Percentiles rank a stretch among this genome's conserved stretches.
These are phyloP conservation scores for Eueremaeus valkanovi DNA, from an alignment of 2,888 invertebrate genomes.

Conservation along the genomic window DNA sequence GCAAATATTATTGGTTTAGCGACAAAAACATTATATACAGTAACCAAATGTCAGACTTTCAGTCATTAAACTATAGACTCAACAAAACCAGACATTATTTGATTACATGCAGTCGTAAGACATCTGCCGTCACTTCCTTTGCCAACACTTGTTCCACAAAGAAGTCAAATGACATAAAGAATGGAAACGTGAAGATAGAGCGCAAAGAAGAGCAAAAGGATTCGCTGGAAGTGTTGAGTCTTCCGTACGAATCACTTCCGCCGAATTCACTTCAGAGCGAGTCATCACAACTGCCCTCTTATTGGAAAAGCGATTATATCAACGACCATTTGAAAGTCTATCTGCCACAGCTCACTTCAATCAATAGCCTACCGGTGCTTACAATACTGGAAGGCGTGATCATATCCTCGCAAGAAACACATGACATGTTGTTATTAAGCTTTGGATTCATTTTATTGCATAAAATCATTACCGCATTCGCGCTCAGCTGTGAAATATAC, in stretches of 20 bases:
- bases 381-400: constrained; percentile 36
- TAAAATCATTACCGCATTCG: constrained; percentile 33
- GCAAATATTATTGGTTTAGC: constrained; percentile 39
- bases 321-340: constrained; percentile 2
- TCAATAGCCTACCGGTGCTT: constrained; percentile 29
- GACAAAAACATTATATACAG: constrained; percentile 26
- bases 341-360: constrained; percentile 32
- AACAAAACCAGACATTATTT: constrained; percentile 38
- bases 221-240: constrained; percentile 32
- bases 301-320: background rate
- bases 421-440: constrained; percentile 18
- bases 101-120: constrained; percentile 39
- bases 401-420: constrained; percentile 34
- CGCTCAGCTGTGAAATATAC: constrained; percentile 27
- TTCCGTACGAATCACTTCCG: background rate
- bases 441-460: constrained; percentile 35
- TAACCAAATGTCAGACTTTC: background rate
- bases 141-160: background rate
- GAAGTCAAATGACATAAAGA: background rate
- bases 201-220: constrained; percentile 30
- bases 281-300: constrained; percentile 5
- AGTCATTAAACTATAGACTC: constrained; percentile 34
- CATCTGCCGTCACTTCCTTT: constrained; percentile 7
- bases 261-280: background rate
- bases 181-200: background rate